phyloP scores from a whole-genome alignment of 2,113 vertebrate species.

The Pseudolaguvia tuberculata region DNA sequence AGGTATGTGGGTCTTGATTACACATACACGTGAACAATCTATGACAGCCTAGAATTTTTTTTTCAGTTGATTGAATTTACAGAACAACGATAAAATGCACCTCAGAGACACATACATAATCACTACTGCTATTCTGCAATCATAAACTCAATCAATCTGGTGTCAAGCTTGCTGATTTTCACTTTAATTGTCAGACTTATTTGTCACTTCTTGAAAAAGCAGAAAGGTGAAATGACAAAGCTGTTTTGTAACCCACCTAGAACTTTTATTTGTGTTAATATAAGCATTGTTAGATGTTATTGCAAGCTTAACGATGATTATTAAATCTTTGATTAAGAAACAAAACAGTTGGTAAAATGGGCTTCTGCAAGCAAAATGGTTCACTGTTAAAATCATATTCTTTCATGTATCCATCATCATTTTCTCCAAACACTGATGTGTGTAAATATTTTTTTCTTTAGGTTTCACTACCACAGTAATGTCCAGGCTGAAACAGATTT shows the following conservation, averaged over 20 bases:
- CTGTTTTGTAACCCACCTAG: constrained; percentile 5
- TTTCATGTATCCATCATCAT: neutral
- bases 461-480: neutral
- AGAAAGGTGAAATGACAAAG: neutral
- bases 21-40: constrained; percentile 1
- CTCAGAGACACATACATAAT: too few relatives aligned
- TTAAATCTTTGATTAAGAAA: neutral
- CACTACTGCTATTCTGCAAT: too few relatives aligned
- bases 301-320: neutral
- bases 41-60: neutral
- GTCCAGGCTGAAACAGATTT: neutral
- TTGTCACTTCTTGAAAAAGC: neutral
- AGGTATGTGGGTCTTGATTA: neutral
- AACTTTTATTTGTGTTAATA: neutral
- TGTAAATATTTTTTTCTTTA: neutral
- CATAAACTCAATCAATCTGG: too few relatives aligned
- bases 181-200: too few relatives aligned
- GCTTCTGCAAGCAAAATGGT: neutral
- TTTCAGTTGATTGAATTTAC: neutral
- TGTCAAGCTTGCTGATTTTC: too few relatives aligned
- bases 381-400: neutral
- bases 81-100: neutral
- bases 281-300: neutral
- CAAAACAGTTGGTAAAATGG: neutral
- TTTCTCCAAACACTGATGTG: neutral